Conservation (phyloP, 2,113 vertebrate genomes). For the Anolis sagrei region DNA sequence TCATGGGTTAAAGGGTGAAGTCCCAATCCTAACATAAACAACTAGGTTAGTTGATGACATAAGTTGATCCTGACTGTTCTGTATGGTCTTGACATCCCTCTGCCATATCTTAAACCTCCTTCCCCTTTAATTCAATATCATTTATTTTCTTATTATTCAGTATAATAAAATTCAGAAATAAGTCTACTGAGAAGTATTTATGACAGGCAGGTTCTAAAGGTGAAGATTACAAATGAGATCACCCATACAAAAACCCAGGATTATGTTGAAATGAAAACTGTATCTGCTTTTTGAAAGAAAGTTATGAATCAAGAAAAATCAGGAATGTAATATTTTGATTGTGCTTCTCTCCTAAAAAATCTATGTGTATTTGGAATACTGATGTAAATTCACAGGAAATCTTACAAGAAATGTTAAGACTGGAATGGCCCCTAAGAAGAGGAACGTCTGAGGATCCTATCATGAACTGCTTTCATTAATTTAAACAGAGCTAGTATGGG, state of each 20-base stretch:
- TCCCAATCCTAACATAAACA: not conserved
- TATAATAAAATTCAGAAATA: not conserved
- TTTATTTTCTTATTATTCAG: slow-evolving; percentile 17
- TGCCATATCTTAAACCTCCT: not conserved
- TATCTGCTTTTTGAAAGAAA: not conserved
- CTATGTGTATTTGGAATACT: not conserved
- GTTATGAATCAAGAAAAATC: not conserved
- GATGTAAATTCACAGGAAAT: not conserved
- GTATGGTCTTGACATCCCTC: slow-evolving; percentile 12
- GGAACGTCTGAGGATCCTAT: not conserved
- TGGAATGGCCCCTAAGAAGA: not conserved
- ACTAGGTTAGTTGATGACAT: slow-evolving; percentile 1
- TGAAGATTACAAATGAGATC: not conserved
- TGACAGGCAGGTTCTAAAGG: not conserved
- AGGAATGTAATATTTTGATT: not conserved
- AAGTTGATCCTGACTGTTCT: slow-evolving; percentile 47
- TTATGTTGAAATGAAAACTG: not conserved
- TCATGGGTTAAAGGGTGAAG: too few relatives aligned
- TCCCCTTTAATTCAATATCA: not conserved
- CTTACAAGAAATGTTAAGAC: not conserved
- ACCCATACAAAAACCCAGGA: not conserved
- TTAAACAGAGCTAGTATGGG: not conserved
- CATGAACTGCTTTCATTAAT: not conserved
- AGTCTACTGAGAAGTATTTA: not conserved
- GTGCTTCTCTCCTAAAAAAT: not conserved